phyloP scores from a whole-genome alignment of 2,113 vertebrate genomes.

The Oryzias javanicus region DNA sequence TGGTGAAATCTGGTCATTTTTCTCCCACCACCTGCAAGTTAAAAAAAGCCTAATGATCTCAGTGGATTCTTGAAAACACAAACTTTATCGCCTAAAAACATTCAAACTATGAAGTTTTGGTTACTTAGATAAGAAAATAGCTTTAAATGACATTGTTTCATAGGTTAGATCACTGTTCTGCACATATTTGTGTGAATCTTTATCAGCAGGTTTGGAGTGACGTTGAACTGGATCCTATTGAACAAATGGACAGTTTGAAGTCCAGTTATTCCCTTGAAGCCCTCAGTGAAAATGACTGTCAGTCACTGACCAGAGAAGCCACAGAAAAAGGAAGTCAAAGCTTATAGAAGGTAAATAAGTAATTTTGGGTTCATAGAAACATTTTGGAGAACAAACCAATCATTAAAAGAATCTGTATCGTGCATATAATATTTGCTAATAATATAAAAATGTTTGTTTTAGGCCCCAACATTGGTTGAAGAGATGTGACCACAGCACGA shows the following conservation, averaged over 20 bases:
- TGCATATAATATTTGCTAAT: too few species aligned
- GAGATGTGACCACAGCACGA: conserved; percentile 21
- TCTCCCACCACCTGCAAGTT: too few species aligned
- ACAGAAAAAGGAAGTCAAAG: conserved; percentile 33
- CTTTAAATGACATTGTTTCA: too few species aligned
- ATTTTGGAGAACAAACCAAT: too few species aligned
- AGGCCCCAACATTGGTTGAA: conserved; percentile 18
- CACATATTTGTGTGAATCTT: neutral
- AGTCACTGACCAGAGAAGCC: conserved; percentile 17
- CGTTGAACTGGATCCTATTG: conserved; percentile 67
- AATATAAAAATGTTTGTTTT: neutral
- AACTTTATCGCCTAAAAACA: too few species aligned
- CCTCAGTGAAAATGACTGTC: conserved; percentile 44
- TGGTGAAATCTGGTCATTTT: neutral
- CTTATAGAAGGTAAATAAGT: conserved; percentile 56
- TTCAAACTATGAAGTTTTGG: too few species aligned
- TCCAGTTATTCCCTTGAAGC: conserved; percentile 46
- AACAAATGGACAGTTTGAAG: conserved; percentile 31
- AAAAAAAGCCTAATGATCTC: too few species aligned
- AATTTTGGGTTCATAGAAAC: conserved; percentile 1
- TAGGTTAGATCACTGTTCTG: neutral
- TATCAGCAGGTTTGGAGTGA: conserved; percentile 70
- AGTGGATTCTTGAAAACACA: too few species aligned
- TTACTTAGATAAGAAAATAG: too few species aligned
- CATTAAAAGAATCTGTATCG: too few species aligned